Evolutionary conservation across 2,888 invertebrate species (phyloP).

Genomic region (Adineta ricciae): DNA sequence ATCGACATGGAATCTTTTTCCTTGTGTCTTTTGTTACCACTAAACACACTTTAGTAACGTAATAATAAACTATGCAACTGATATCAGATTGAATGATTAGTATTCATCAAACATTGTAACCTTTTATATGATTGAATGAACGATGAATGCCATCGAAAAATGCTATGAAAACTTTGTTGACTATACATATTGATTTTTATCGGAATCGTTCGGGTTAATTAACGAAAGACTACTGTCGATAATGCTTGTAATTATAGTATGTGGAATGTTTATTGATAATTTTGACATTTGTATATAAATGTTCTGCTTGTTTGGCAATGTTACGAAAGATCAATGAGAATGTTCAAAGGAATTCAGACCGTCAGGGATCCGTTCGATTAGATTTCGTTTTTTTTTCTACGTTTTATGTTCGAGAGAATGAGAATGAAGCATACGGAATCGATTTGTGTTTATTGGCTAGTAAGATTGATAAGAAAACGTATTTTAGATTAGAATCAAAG

Average conservation of each 20-base stretch:
- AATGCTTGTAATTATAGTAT: neutral
- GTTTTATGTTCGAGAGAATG: neutral
- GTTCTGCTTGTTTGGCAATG: neutral
- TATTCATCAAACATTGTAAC: no score
- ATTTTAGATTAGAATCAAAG: neutral
- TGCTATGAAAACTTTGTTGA: neutral
- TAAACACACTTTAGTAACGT: neutral
- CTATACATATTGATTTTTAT: neutral
- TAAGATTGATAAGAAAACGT: neutral
- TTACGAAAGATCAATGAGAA: neutral
- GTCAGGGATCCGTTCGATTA: no score
- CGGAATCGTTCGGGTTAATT: neutral
- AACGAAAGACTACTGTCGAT: neutral
- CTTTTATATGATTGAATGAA: neutral
- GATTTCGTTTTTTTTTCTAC: neutral
- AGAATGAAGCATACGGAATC: neutral
- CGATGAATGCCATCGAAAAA: neutral
- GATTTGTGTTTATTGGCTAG: no score
- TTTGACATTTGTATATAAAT: neutral
- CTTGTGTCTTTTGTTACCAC: neutral
- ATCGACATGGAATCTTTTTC: neutral
- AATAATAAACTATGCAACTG: neutral
- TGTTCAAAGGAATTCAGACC: no score
- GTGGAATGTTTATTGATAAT: neutral
- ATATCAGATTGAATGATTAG: neutral